A percentile compares a stretch with the other conserved stretches of the same genome.
Evolutionary conservation across 2,113 vertebrate genomes (phyloP).

Genomic region (Solea solea): DNA sequence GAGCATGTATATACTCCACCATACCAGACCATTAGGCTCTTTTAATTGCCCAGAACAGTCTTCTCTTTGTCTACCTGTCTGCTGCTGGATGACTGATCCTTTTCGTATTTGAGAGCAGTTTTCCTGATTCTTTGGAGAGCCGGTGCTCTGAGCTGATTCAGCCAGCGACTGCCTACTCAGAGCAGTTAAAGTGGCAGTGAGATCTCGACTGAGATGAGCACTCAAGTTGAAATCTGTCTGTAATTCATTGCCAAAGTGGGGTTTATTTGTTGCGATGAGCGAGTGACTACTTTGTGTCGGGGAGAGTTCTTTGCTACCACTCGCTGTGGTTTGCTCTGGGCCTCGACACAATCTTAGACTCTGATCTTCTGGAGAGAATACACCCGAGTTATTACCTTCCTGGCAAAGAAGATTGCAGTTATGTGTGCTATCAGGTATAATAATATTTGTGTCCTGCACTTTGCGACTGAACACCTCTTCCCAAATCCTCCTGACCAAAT

Average conservation of each 20-base stretch:
- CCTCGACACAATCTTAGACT: constrained; percentile 12
- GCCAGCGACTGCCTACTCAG: constrained; percentile 3
- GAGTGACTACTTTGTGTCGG: constrained; percentile 1
- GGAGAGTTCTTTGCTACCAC: neutral
- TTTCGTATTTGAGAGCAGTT: constrained; percentile 16
- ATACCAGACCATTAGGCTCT: constrained; percentile 50
- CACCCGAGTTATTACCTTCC: constrained; percentile 41
- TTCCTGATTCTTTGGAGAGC: constrained; percentile 23
- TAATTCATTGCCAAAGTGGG: constrained; percentile 3
- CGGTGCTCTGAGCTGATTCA: constrained; percentile 14
- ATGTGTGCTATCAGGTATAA: neutral
- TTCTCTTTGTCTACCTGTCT: constrained; percentile 31
- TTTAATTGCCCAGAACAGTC: constrained; percentile 45
- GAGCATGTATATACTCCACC: constrained; percentile 71
- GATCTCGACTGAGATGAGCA: constrained; percentile 21
- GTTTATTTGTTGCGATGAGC: constrained; percentile 11
- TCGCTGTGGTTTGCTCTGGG: neutral
- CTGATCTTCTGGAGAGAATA: constrained; percentile 29
- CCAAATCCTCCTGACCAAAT: constrained; percentile 52
- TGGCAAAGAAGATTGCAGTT: constrained; percentile 11
- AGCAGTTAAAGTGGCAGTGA: neutral
- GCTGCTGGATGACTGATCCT: constrained; percentile 23
- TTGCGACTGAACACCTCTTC: constrained; percentile 52
- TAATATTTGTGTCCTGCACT: neutral
- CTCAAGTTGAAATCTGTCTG: constrained; percentile 33